A percentile compares a stretch with the other conserved stretches of the same genome.
Evolutionary conservation across 2,888 invertebrate genomes (phyloP).

Genomic region (Antheraea yamamai): DNA sequence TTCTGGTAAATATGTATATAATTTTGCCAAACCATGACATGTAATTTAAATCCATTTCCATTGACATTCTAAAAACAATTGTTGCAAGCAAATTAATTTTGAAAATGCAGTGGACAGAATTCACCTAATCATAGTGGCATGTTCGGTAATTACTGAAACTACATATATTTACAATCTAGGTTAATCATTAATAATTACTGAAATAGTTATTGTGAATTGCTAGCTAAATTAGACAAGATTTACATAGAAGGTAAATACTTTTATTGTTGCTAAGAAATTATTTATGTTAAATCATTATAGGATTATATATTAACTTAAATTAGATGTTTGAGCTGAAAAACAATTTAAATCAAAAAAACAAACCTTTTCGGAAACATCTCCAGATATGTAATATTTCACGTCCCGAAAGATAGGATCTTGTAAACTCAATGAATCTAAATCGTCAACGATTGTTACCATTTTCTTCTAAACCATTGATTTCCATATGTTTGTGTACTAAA

Average conservation of each 20-base stretch:
- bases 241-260: background rate
- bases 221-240: background rate
- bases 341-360: slow-evolving; percentile 47
- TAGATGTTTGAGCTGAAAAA: background rate
- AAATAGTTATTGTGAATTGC: background rate
- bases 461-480: slow-evolving; percentile 49
- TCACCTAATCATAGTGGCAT: background rate
- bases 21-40: background rate
- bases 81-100: background rate
- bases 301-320: background rate
- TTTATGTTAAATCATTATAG: background rate
- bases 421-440: slow-evolving; percentile 77
- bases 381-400: slow-evolving; percentile 92
- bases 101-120: background rate
- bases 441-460: slow-evolving; percentile 81
- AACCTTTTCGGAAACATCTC: slow-evolving; percentile 89
- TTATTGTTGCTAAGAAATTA: background rate
- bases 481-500: slow-evolving; percentile 48
- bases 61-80: background rate
- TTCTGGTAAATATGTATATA: background rate
- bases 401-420: slow-evolving; percentile 88
- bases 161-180: background rate
- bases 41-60: background rate
- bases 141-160: background rate
- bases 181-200: background rate